Base-by-base conservation (phyloP, 1,140 invertebrate genomes). In the Drosophila mayri region DNA sequence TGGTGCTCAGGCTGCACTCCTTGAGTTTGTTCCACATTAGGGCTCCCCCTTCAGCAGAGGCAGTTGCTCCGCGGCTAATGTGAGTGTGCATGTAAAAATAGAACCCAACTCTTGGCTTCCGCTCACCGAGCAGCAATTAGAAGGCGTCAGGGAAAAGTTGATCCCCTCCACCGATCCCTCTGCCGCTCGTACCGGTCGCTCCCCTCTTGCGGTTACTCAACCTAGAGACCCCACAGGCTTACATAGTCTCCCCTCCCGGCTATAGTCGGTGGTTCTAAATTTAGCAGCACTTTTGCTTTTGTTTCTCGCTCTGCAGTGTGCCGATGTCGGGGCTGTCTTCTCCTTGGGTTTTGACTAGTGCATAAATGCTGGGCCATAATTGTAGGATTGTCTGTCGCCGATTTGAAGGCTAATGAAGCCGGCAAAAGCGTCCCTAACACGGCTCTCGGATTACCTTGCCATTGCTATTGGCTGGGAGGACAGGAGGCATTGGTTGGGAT, bases 221-320 rank as follows among this genome's bases (percentile, higher is more conserved):
- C 84, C 76, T 44, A 63, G 66, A 54, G 62, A 74, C 79, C 79
- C 49, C 70, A 76, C 62, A 73, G 61, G 57, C 65, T 43, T 59
- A 11, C 52, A 25, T 25, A 25, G 25, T 18, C 60, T n/a, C 16
- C 46, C 14, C 22, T 25, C 16, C 22, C 12, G 40, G 46, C 61
- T 63, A 37, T 63, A 57, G 59, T 38, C 46, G 63, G 66, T 82
- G 64, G 75, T 57, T 86, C 79, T 86, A 86, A 88, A 83, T 86
- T 79, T 86, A 86, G 83, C 76, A 76, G 58, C 84, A 88, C 84
- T 88, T 88, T 78, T 83, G 80, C 71, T 83, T 88, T 86, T 88
- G 70, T 64, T 86, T 76, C 37, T 68, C 37, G 38, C 55, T 60
- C 80, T 67, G 54, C 40, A 44, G 47, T 58, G 64, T 25, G 52